Percentiles rank a stretch among this genome's conserved stretches.
Conservation (phyloP, 2,797 vertebrate species). For the Nannoperca australis region DNA sequence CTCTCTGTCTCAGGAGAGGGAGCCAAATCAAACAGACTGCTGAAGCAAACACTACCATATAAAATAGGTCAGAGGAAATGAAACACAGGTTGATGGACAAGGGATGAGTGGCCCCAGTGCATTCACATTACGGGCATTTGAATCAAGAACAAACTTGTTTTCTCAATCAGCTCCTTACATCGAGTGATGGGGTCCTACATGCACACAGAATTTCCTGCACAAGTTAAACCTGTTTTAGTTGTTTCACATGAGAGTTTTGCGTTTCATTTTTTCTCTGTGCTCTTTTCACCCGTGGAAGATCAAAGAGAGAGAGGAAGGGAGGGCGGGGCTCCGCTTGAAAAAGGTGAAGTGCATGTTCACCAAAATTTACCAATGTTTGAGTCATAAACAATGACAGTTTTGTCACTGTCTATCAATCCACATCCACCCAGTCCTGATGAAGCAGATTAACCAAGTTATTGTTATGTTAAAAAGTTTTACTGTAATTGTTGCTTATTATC, state of each 20-base stretch:
- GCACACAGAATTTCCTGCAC: neutral
- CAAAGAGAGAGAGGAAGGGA: too few species aligned
- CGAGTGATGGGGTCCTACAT: too few species aligned
- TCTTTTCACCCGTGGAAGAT: neutral
- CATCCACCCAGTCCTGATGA: neutral
- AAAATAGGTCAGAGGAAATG: conserved; percentile 49
- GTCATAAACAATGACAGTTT: neutral
- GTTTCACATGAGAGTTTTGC: too few species aligned
- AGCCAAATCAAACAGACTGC: conserved; percentile 23
- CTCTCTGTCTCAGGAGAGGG: neutral
- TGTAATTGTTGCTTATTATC: too few species aligned
- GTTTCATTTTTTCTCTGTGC: neutral
- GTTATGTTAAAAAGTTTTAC: neutral
- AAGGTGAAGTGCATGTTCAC: too few species aligned
- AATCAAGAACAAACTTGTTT: neutral
- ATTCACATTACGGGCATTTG: neutral
- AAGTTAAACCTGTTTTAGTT: neutral
- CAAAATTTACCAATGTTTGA: neutral
- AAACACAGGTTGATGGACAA: conserved; percentile 5
- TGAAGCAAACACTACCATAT: conserved; percentile 4
- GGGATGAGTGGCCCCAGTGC: neutral
- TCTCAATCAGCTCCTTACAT: neutral
- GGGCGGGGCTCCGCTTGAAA: too few species aligned
- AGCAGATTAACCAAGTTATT: neutral
- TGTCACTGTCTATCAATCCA: neutral